These are phyloP conservation scores for Mormyrus lacerda DNA, from an alignment of 2,113 vertebrate genomes.

Conservation along the genomic window DNA sequence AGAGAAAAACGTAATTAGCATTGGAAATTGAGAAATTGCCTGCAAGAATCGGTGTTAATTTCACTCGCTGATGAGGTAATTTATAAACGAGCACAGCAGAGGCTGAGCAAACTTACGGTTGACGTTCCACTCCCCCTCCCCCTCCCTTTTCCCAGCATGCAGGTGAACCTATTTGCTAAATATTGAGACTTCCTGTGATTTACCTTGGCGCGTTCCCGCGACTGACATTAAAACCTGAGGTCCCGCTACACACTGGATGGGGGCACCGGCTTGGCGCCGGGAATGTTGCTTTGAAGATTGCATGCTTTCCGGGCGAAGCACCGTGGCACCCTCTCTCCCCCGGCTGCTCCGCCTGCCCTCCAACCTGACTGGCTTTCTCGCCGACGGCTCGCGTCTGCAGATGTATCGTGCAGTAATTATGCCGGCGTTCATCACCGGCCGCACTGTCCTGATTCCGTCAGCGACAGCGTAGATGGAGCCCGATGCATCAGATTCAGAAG, in stretches of 20 bases:
- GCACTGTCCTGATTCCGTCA: slow-evolving; percentile 48
- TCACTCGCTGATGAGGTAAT: slow-evolving; percentile 99
- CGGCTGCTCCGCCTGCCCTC: neutral
- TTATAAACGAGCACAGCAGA: slow-evolving; percentile 89
- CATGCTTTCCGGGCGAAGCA: neutral
- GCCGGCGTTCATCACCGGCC: slow-evolving; percentile 50
- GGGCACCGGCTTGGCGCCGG: neutral
- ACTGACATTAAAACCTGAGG: neutral
- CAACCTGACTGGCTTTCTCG: slow-evolving; percentile 23
- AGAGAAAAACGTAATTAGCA: slow-evolving; percentile 99
- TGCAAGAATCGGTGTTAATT: slow-evolving; percentile 99
- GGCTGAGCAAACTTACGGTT: slow-evolving; percentile 82
- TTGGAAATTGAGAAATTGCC: slow-evolving; percentile 99
- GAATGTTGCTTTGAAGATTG: neutral
- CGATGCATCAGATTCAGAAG: slow-evolving; percentile 28
- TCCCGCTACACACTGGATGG: neutral
- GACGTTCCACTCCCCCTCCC: slow-evolving; percentile 58
- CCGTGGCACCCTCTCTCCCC: neutral
- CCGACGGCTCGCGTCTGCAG: slow-evolving; percentile 38
- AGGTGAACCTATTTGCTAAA: slow-evolving; percentile 98
- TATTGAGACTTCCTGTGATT: slow-evolving; percentile 80
- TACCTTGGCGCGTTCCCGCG: neutral
- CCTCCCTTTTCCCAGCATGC: slow-evolving; percentile 61
- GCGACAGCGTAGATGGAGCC: slow-evolving; percentile 31
- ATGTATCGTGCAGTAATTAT: slow-evolving; percentile 49